Base-by-base conservation (phyloP, 2,113 vertebrate species). In the Phoenicopterus ruber region DNA sequence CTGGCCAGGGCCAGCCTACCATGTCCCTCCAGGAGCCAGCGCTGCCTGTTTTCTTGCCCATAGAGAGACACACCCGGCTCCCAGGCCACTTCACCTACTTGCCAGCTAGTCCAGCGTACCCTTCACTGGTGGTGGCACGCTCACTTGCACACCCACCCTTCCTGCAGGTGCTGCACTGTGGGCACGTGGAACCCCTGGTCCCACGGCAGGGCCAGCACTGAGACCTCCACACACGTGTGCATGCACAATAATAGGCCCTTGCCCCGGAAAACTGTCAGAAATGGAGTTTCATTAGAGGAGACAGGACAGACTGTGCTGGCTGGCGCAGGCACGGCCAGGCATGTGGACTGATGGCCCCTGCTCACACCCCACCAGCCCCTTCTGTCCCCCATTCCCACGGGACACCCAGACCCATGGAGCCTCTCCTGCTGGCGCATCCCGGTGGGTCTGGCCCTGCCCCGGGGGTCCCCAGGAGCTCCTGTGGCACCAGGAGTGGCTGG, bases 161-260 rank as follows among this genome's bases (percentile, higher is more conserved):
- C 7, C 36, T 52, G 29, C 36, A 57, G 21, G 14, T n/a, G 29
- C 57, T 46, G 19, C 34, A 11, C 18, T 59, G 8, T 10, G n/a
- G 34, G 34, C 58, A 9, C 0, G 0, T 52, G 55, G n/a, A 38
- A 59, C 31, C 24, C 10, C n/a, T 26, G 32, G 9, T 57, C 12
- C 32, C 14, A 2, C 0, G 4, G 34, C 42, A 77, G 38, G 26
- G 14, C 34, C 5, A 5, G 13, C 38, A 17, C 22, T 25, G 65
- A 57, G 36, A 66, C 29, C 13, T 82, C 32, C 16, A 8, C 3
- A 3, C 28, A 17, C 1, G 0, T 20, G 21, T 49, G 13, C 57
- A 17, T 28, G 17, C 26, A 34, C n/a, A 29, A 1, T 13, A 26
- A 34, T 32, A 10, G 77, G 52, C 14, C n/a, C 7, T 89, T 89